A percentile compares a stretch with the other conserved stretches of the same genome.
These are phyloP conservation scores for Scatophagus argus DNA, from an alignment of 2,113 vertebrate species.

Conservation along the genomic window DNA sequence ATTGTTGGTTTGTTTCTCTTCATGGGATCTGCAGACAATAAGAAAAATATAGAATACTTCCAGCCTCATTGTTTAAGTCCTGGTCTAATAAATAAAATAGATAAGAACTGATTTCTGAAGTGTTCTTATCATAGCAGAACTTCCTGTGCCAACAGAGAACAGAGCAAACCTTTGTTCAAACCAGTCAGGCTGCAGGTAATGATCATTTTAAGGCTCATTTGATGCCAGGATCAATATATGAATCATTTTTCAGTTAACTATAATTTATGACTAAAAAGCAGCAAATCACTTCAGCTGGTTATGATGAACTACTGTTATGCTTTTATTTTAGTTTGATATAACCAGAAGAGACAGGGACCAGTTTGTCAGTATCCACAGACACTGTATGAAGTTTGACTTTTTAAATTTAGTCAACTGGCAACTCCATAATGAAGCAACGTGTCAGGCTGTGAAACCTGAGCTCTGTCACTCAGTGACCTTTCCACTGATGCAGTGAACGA, in stretches of 20 bases:
- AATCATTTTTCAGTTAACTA: no score
- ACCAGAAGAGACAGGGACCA: background rate
- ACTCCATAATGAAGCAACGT: constrained; percentile 23
- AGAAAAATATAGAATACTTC: background rate
- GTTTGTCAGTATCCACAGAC: background rate
- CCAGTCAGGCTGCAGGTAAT: background rate
- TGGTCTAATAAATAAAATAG: background rate
- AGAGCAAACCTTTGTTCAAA: background rate
- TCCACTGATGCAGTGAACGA: constrained; percentile 25
- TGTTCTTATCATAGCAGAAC: background rate
- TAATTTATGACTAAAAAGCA: no score
- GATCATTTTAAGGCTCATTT: background rate
- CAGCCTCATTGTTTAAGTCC: background rate
- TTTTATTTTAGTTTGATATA: no score
- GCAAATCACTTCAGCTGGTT: no score
- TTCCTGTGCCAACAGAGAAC: background rate
- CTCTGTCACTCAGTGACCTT: constrained; percentile 67
- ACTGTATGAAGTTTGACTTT: background rate
- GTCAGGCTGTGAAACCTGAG: constrained; percentile 70
- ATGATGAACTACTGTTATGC: no score
- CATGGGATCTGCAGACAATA: background rate
- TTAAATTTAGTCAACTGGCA: constrained; percentile 25
- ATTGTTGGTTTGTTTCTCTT: background rate
- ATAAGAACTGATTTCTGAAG: background rate
- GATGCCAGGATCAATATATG: no score